Evolutionary conservation across 2,888 invertebrate species (phyloP).

Genomic region (Rosalia funebris): DNA sequence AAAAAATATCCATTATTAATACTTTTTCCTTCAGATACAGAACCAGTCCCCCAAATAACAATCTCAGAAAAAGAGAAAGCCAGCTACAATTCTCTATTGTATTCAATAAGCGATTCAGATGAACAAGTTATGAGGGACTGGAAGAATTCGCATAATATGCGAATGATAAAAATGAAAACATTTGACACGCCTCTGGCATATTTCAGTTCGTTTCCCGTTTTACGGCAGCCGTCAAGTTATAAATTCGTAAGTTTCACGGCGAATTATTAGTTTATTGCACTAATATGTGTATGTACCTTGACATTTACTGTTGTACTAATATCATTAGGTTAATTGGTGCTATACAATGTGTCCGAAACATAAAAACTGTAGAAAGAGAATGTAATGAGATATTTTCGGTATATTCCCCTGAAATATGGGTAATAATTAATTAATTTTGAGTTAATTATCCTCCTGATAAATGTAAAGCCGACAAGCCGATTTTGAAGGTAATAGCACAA

Average conservation of each 20-base stretch:
- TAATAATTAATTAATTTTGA: no score
- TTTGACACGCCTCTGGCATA: constrained; percentile 16
- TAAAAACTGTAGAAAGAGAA: no score
- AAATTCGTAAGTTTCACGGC: constrained; percentile 23
- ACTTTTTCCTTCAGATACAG: neutral
- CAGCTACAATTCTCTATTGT: constrained; percentile 12
- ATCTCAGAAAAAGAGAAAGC: constrained; percentile 21
- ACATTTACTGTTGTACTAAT: no score
- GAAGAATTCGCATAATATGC: constrained; percentile 4
- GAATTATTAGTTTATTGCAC: no score
- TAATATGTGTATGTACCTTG: no score
- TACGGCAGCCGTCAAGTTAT: constrained; percentile 17
- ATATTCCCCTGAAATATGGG: no score
- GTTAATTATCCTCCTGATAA: no score
- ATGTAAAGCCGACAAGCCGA: no score
- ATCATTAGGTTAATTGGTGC: no score
- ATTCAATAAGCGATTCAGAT: neutral
- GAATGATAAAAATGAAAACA: constrained; percentile 20
- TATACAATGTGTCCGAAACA: no score
- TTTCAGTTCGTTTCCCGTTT: constrained; percentile 24
- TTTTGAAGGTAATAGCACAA: no score
- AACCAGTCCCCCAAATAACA: neutral
- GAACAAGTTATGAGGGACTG: constrained; percentile 16
- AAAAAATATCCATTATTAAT: neutral
- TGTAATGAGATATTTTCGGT: no score